Evolutionary conservation across 2,888 invertebrate species (phyloP), one percentile per base, ranked within the genome.

Genomic region (Lottia gigantea): DNA sequence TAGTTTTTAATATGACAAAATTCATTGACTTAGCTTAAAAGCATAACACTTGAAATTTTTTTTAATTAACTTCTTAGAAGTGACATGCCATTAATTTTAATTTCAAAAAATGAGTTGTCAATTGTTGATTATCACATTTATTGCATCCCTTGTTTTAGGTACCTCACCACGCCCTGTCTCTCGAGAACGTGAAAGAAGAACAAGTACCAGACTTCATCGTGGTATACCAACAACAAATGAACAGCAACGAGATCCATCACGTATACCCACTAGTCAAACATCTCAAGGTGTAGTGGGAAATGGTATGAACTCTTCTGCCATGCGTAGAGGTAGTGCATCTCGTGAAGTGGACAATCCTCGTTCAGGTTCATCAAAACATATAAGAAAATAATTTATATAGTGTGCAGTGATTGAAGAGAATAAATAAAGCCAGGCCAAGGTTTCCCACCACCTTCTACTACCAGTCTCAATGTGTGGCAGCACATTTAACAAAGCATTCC

Each of bases 161-260:
- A 81, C 85, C 25, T 86, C 86, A 26, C 86, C 86, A 15, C 72
- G 86, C 25, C 86, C 86, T 14, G 81, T 86, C 67, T 86, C 87
- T 0, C 72, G 87, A 72, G 87, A 87, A 65, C 76, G 86, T 46
- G 87, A 87, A 73, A 70, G 85, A 47, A 76, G 86, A 46, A 85
- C 84, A 25, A 86, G 86, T 77, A 85, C 83, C 26, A 77, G 86
- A 19, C 79, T 87, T 15, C 87, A 87, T 72, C 78, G 86, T 25
- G 87, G 87, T 45, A 83, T 85, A 47, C 85, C 87, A 14, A 84
- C 84, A 15, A 80, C 76, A 25, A 74, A 83, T 25, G 85, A 85
- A 62, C 68, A 82, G 68, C 78, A 76, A 70, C 76, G 83, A 8
- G 83, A 84, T 66, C 79, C 76, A 40, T 80, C 83, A 6, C 80